phyloP scores from a whole-genome alignment of 2,113 vertebrate species.

The Protobothrops mucrosquamatus region DNA sequence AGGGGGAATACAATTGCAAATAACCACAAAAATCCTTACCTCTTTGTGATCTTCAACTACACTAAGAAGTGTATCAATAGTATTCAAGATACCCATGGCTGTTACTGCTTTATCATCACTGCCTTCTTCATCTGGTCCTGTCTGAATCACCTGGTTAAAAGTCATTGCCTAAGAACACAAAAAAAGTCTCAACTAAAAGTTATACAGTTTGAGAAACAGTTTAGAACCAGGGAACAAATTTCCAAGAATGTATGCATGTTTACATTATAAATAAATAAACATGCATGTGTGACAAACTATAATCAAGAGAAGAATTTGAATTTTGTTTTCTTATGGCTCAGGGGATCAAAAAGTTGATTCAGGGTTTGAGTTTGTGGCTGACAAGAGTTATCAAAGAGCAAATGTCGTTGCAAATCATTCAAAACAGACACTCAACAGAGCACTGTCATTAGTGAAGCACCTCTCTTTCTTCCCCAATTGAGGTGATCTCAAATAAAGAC shows the following conservation, averaged over 20 bases:
- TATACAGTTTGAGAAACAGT: background rate
- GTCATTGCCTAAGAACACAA: conserved; percentile 85
- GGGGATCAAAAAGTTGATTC: background rate
- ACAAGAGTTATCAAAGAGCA: background rate
- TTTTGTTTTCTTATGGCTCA: background rate
- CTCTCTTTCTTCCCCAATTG: background rate
- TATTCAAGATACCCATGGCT: conserved; percentile 99
- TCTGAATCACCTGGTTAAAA: conserved; percentile 99
- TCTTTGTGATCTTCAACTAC: conserved; percentile 99
- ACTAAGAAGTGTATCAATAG: conserved; percentile 96
- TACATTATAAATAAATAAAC: background rate
- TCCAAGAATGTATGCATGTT: background rate
- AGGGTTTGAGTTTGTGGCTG: background rate
- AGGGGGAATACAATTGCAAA: background rate
- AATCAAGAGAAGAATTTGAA: background rate
- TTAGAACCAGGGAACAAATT: background rate
- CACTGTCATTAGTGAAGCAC: background rate
- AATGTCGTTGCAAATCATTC: background rate
- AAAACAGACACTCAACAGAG: background rate
- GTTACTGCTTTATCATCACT: conserved; percentile 99
- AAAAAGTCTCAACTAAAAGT: conserved; percentile 37
- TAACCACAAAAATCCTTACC: conserved; percentile 63
- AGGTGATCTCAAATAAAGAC: background rate
- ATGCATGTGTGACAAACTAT: background rate
- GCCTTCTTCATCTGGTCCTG: conserved; percentile 95